phyloP scores from a whole-genome alignment of 2,797 vertebrate genomes.

The Centroberyx gerrardi region DNA sequence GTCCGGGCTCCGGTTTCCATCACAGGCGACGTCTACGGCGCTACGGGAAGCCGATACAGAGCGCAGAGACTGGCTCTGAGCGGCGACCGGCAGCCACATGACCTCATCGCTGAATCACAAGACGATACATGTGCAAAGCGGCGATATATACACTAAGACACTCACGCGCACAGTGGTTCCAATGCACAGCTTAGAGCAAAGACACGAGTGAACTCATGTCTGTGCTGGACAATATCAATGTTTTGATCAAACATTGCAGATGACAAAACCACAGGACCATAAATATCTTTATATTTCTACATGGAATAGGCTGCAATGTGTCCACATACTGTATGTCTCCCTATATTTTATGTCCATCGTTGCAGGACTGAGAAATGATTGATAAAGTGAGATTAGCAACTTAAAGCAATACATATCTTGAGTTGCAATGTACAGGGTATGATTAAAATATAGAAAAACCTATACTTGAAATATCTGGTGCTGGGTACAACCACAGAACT shows the following conservation, averaged over 20 bases:
- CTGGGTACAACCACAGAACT: too few species aligned
- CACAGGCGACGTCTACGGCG: conserved; percentile 47
- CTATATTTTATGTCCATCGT: conserved; percentile 44
- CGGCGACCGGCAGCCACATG: conserved; percentile 61
- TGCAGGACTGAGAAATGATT: conserved; percentile 24
- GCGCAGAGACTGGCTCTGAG: conserved; percentile 42
- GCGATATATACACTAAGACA: conserved; percentile 11
- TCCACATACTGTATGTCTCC: not conserved
- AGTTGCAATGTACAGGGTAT: not conserved
- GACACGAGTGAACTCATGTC: conserved; percentile 10
- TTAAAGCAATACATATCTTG: conserved; percentile 7
- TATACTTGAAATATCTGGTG: too few species aligned
- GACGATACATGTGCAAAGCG: conserved; percentile 48
- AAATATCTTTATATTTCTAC: conserved; percentile 55
- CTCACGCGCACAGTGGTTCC: conserved; percentile 18
- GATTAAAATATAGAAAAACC: not conserved
- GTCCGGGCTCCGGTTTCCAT: conserved; percentile 51
- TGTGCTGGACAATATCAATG: conserved; percentile 50
- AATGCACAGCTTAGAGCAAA: conserved; percentile 50
- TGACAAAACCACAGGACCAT: conserved; percentile 43
- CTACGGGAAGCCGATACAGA: conserved; percentile 32
- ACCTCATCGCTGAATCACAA: conserved; percentile 75
- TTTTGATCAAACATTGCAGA: conserved; percentile 67
- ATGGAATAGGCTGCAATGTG: conserved; percentile 45
- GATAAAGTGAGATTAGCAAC: conserved; percentile 52